Conservation (phyloP, 2,113 vertebrate genomes). For the Syngnathoides biaculeatus region DNA sequence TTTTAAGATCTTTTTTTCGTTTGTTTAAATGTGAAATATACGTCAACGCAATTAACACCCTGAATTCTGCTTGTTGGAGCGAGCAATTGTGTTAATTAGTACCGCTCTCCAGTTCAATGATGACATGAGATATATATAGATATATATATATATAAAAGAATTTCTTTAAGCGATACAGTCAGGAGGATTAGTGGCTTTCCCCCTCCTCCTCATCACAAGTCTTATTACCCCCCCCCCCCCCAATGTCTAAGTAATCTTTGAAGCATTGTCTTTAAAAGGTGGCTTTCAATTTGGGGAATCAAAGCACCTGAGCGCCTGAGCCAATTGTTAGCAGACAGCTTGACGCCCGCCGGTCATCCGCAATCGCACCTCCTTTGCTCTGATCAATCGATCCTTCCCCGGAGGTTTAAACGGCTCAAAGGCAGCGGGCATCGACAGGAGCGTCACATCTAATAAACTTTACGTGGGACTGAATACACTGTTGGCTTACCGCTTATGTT, state of each 20-base stretch:
- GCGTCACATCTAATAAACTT: constrained; percentile 17
- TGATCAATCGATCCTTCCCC: constrained; percentile 53
- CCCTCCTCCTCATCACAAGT: constrained; percentile 11
- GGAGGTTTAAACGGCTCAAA: constrained; percentile 42
- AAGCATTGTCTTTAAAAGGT: constrained; percentile 62
- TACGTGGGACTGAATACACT: neutral
- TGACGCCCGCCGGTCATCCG: constrained; percentile 57
- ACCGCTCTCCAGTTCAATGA: constrained; percentile 30
- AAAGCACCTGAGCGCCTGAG: constrained; percentile 55
- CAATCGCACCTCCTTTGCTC: constrained; percentile 43
- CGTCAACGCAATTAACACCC: constrained; percentile 50
- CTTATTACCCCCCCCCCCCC: constrained; percentile 30
- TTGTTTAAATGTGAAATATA: constrained; percentile 35
- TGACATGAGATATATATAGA: constrained; percentile 41
- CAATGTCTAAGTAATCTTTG: constrained; percentile 46
- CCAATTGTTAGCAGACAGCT: constrained; percentile 46
- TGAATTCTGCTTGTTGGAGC: constrained; percentile 51
- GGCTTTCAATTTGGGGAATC: constrained; percentile 65
- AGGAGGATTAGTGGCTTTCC: constrained; percentile 12
- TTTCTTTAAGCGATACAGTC: constrained; percentile 3
- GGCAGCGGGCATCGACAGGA: constrained; percentile 22
- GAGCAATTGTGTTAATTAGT: constrained; percentile 54
- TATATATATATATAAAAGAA: no score
- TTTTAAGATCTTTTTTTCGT: constrained; percentile 18
- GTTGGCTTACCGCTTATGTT: neutral